Evolutionary conservation across 1,140 invertebrate species (phyloP).

Genomic region (Leptinotarsa lineolata): DNA sequence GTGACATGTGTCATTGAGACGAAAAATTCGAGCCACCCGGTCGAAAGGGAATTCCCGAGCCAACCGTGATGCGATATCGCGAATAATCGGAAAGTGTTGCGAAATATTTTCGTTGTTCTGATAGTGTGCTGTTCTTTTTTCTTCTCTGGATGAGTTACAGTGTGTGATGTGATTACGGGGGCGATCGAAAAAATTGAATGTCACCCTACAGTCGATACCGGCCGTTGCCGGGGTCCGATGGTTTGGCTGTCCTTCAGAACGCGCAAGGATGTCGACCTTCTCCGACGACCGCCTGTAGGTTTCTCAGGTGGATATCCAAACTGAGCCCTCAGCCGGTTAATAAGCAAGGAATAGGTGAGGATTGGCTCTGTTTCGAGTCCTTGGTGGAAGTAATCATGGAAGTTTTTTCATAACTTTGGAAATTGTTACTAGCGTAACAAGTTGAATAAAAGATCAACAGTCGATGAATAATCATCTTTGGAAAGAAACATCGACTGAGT

Average conservation of each 20-base stretch:
- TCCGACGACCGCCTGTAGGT: constrained; percentile 50
- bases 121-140: neutral
- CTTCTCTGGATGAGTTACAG: neutral
- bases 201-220: constrained; percentile 56
- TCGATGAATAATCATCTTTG: too few species aligned
- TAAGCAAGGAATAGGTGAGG: constrained; percentile 51
- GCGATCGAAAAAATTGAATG: constrained; percentile 37
- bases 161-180: neutral
- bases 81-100: neutral
- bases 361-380: neutral
- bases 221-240: constrained; percentile 51
- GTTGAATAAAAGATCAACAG: too few species aligned
- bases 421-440: too few species aligned
- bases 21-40: neutral
- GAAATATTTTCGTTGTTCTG: neutral
- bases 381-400: too few species aligned
- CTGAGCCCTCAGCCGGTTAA: constrained; percentile 54
- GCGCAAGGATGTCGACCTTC: constrained; percentile 45
- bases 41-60: constrained; percentile 1
- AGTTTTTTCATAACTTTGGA: too few species aligned
- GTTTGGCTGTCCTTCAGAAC: constrained; percentile 46
- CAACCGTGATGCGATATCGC: neutral
- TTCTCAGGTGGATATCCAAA: constrained; percentile 54
- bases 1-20: constrained; percentile 15
- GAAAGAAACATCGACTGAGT: too few species aligned